These are phyloP conservation scores for Remorina albescens DNA, from an alignment of 2,797 vertebrate species.

Conservation along the genomic window DNA sequence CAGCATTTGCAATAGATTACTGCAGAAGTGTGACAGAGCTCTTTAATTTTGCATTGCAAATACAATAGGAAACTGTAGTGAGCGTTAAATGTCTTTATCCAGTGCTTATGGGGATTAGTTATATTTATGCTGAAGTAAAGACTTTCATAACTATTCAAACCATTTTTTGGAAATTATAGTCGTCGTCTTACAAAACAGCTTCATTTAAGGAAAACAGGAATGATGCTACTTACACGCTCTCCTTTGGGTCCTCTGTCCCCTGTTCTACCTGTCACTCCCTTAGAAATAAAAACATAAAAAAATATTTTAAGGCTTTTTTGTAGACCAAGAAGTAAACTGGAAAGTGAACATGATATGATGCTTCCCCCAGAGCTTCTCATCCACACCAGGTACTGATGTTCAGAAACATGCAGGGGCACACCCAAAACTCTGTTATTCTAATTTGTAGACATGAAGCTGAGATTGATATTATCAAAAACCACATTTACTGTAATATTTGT, in stretches of 20 bases:
- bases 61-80: constrained; percentile 62
- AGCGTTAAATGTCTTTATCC: constrained; percentile 72
- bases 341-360: constrained; percentile 14
- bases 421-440: constrained; percentile 9
- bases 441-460: constrained; percentile 1
- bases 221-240: constrained; percentile 89
- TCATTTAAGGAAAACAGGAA: constrained; percentile 40
- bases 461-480: constrained; percentile 23
- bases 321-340: background rate
- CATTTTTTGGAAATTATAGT: constrained; percentile 42
- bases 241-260: constrained; percentile 98
- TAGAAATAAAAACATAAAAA: constrained; percentile 22
- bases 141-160: constrained; percentile 71
- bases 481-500: constrained; percentile 29
- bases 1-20: constrained; percentile 66
- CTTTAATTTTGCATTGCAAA: constrained; percentile 56
- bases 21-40: constrained; percentile 62
- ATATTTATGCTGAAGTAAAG: constrained; percentile 64
- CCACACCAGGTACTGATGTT: constrained; percentile 24
- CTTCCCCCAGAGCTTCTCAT: constrained; percentile 22
- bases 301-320: constrained; percentile 18
- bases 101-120: constrained; percentile 73
- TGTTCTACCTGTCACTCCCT: constrained; percentile 90
- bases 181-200: constrained; percentile 33
- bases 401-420: constrained; percentile 2